phyloP scores from a whole-genome alignment of 2,797 vertebrate species.

The Champsocephalus esox region DNA sequence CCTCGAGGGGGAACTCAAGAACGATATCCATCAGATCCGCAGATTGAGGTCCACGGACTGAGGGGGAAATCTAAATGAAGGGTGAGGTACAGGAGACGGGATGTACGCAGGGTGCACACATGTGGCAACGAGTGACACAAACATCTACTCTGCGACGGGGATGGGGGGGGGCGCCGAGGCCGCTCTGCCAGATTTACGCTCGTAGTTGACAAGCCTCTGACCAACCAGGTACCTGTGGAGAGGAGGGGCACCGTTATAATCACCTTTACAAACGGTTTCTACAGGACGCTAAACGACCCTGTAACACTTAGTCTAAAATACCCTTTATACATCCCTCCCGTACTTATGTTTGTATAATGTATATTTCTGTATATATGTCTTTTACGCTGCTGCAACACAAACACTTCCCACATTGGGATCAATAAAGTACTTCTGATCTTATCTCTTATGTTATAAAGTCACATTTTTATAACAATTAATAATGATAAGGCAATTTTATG shows the following conservation, averaged over 20 bases:
- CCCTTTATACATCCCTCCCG: too few species aligned
- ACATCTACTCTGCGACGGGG: slow-evolving; percentile 89
- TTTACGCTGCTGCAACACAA: too few species aligned
- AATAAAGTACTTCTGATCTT: too few species aligned
- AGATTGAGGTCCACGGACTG: slow-evolving; percentile 72
- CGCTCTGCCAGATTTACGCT: slow-evolving; percentile 92
- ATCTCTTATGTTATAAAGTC: too few species aligned
- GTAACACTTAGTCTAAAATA: too few species aligned
- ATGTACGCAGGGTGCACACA: slow-evolving; percentile 67
- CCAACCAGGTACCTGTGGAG: slow-evolving; percentile 94
- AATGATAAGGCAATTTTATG: too few species aligned
- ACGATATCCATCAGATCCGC: slow-evolving; percentile 62
- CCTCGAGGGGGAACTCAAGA: slow-evolving; percentile 44
- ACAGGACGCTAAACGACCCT: slow-evolving; percentile 33
- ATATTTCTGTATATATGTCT: too few species aligned
- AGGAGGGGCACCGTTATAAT: not conserved
- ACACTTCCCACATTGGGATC: too few species aligned
- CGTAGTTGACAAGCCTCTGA: slow-evolving; percentile 98
- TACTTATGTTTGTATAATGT: too few species aligned
- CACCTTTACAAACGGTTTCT: not conserved
- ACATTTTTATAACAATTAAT: too few species aligned
- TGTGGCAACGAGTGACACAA: slow-evolving; percentile 54
- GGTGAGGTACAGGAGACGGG: slow-evolving; percentile 34
- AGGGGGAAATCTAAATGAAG: slow-evolving; percentile 71
- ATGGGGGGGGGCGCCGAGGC: slow-evolving; percentile 87